Conservation (phyloP, 2,888 invertebrate genomes). For the Augochlorella aurata region DNA sequence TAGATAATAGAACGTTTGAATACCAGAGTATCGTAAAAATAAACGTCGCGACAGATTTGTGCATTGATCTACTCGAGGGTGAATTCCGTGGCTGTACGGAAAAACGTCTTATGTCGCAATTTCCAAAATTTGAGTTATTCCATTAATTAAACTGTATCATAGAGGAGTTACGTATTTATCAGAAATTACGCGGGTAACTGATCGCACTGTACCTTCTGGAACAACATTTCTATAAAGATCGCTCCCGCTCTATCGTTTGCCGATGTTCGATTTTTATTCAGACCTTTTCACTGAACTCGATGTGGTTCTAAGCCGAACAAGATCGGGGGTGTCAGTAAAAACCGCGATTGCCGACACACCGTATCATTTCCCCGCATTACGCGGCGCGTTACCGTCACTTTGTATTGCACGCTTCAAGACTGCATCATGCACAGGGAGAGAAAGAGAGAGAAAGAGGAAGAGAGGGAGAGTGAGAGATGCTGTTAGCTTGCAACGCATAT, state of each 20-base stretch:
- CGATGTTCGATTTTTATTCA: background rate
- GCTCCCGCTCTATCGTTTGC: background rate
- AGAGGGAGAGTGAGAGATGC: background rate
- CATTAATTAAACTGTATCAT: no score
- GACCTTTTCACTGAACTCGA: background rate
- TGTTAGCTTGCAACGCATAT: background rate
- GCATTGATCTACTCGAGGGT: no score
- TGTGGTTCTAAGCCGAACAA: background rate
- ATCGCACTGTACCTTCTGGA: background rate
- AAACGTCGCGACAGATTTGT: no score
- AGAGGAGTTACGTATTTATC: no score
- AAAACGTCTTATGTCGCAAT: no score
- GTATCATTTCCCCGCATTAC: constrained; percentile 42
- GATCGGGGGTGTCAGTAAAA: background rate
- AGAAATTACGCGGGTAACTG: no score
- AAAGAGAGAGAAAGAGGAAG: background rate
- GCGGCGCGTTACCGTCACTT: constrained; percentile 34
- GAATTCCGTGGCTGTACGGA: no score
- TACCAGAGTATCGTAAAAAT: no score
- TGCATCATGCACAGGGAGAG: background rate
- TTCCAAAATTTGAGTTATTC: no score
- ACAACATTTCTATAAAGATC: background rate
- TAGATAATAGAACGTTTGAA: no score
- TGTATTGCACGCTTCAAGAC: constrained; percentile 3
- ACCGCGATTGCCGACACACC: background rate